Conservation (phyloP, 2,797 vertebrate species). For the Micrastur ruficollis region DNA sequence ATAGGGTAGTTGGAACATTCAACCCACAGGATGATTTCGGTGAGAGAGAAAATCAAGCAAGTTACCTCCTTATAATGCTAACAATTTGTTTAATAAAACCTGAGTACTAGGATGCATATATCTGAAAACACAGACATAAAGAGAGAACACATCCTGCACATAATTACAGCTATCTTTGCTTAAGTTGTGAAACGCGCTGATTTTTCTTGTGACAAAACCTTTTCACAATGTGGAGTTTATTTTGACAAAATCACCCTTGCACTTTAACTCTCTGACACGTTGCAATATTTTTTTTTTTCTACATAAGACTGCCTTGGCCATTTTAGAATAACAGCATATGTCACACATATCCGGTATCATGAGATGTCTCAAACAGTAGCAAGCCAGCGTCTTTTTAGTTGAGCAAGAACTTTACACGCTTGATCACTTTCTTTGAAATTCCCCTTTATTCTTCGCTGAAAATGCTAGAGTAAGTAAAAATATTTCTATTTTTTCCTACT, state of each 20-base stretch:
- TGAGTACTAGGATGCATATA: background rate
- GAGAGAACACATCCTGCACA: background rate
- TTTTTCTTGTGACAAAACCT: background rate
- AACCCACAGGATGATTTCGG: background rate
- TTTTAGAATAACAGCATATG: background rate
- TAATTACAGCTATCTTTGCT: background rate
- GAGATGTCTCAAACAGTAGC: rapidly evolving
- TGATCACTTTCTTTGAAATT: background rate
- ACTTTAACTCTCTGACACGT: background rate
- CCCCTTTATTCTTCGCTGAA: background rate
- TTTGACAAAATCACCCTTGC: background rate
- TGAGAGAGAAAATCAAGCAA: background rate
- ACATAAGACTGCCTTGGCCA: background rate
- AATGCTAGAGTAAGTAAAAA: background rate
- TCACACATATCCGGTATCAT: background rate
- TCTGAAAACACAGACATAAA: background rate
- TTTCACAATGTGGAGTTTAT: background rate
- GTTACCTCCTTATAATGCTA: background rate
- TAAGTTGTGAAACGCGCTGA: background rate
- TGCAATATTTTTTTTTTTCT: background rate
- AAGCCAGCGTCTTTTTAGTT: background rate
- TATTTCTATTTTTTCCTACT: background rate
- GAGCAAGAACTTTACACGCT: background rate
- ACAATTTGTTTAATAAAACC: background rate
- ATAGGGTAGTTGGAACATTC: background rate